Evolutionary conservation across 35 echinoderm and acorn worm species (phyloP), one percentile per base, ranked within the genome.

Genomic region (Hemicentrotus pulcherrimus): DNA sequence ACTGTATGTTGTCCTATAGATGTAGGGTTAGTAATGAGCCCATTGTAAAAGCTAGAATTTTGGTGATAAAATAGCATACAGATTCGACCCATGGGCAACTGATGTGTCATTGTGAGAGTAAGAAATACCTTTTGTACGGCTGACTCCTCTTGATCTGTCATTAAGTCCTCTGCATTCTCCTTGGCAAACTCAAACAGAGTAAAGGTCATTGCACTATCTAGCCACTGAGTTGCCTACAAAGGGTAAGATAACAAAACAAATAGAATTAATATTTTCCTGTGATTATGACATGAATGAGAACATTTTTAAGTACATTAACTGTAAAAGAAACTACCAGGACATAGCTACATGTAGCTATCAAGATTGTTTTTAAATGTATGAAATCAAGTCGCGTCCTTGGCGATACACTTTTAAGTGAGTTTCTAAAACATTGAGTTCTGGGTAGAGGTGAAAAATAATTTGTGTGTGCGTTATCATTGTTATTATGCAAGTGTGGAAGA

Each of bases 181-280:
- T 99, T 99, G 33, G 98, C 98, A 88, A 88, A 99, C 91, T 99
- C 98, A 96, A 99, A 98, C 31, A 99, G 33, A 19, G 98, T 99
- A 88, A 98, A 99, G 48, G 98, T 99, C 97, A 99, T 99, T 91
- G 98, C 98, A 91, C 97, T 94, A 28, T 95, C 97, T 31, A 98
- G 60, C 96, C 97, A 99, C 86, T 99, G 98, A 85, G 97, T 95
- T 86, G 96, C 98, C 96, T 99, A 61, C 32, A 90, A 78, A 78
- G 65, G 19, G 65, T 28, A 78, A 78, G 22, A 46, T 88, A 91
- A 46, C 13, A 91, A 46, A 13, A 28, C 6, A 46, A 22, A 88
- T 24, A 24, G 1, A n/a, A n/a, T n/a, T n/a, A n/a, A 86, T 11
- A 88, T 88, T 11, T 88, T 16, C 12, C 86, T 32, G 86, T 88